A percentile compares a stretch with the other conserved stretches of the same genome.
phyloP scores from a whole-genome alignment of 1,140 invertebrate genomes.

The Zophobas atratus region DNA sequence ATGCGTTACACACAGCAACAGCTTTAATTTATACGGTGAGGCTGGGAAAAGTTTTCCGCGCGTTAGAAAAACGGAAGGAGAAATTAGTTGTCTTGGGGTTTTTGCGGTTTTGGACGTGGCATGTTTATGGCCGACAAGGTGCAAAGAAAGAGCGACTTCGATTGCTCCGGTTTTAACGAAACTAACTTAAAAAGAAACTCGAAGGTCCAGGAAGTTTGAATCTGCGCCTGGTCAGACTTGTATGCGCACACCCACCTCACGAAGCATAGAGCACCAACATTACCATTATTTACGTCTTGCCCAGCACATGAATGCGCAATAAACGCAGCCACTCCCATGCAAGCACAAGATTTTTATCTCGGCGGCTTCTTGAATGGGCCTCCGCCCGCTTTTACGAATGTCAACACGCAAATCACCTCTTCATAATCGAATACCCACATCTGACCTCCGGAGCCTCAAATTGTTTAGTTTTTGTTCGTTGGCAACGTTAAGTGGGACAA shows the following conservation, averaged over 20 bases:
- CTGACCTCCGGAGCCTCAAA: neutral
- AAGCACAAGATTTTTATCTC: conserved; percentile 31
- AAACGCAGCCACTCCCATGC: conserved; percentile 30
- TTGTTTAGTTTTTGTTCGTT: too few relatives aligned
- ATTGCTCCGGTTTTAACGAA: too few relatives aligned
- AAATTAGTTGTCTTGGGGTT: too few relatives aligned
- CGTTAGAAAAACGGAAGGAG: too few relatives aligned
- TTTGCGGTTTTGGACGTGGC: too few relatives aligned
- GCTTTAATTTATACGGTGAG: conserved; percentile 22
- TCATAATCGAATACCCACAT: conserved; percentile 20
- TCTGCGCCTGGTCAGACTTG: too few relatives aligned
- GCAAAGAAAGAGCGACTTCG: too few relatives aligned
- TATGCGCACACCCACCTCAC: too few relatives aligned
- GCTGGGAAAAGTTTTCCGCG: neutral
- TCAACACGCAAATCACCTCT: conserved; percentile 38
- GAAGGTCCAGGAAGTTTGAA: too few relatives aligned
- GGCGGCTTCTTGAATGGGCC: conserved; percentile 30
- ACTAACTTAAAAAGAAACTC: too few relatives aligned
- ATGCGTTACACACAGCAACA: conserved; percentile 29
- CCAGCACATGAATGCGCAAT: conserved; percentile 28
- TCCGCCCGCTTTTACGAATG: conserved; percentile 38
- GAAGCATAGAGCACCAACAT: neutral
- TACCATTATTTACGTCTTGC: conserved; percentile 23
- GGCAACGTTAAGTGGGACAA: conserved; percentile 1
- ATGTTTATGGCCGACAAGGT: too few relatives aligned